These are phyloP conservation scores for Oenanthe melanoleuca DNA, from an alignment of 2,113 vertebrate genomes.

Conservation along the genomic window DNA sequence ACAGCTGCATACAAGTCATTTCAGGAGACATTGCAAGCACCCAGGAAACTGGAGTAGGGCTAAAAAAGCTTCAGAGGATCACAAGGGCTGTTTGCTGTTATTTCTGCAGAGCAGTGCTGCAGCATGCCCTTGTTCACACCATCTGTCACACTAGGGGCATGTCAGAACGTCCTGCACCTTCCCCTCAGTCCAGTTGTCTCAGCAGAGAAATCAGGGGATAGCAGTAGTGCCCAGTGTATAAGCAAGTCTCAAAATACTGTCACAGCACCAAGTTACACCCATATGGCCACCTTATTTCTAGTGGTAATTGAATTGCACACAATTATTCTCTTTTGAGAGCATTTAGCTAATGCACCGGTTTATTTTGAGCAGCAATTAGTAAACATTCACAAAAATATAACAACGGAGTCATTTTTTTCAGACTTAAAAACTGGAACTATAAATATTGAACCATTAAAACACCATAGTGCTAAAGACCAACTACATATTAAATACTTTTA, in stretches of 20 bases:
- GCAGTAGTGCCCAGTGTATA: neutral
- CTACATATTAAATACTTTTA: neutral
- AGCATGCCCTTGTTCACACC: neutral
- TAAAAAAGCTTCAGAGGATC: neutral
- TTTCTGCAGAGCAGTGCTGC: neutral
- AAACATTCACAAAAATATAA: neutral
- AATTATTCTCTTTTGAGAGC: neutral
- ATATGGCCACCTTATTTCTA: fast-evolving
- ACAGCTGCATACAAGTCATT: fast-evolving
- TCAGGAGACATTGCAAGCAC: neutral
- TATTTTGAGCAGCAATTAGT: neutral
- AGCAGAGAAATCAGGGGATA: neutral
- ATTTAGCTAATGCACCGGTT: neutral
- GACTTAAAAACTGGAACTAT: neutral
- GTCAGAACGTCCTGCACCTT: neutral
- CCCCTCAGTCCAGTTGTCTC: fast-evolving
- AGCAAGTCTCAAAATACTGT: neutral
- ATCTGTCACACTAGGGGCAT: neutral
- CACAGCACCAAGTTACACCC: neutral
- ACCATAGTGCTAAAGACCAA: neutral
- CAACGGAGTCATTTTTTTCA: neutral
- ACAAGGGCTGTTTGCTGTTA: neutral
- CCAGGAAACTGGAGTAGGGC: neutral
- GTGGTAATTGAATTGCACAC: neutral
- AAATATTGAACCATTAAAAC: neutral